Percentiles rank a stretch among this genome's conserved stretches.
These are phyloP conservation scores for Oligia latruncula DNA, from an alignment of 2,888 invertebrate species.

Conservation along the genomic window DNA sequence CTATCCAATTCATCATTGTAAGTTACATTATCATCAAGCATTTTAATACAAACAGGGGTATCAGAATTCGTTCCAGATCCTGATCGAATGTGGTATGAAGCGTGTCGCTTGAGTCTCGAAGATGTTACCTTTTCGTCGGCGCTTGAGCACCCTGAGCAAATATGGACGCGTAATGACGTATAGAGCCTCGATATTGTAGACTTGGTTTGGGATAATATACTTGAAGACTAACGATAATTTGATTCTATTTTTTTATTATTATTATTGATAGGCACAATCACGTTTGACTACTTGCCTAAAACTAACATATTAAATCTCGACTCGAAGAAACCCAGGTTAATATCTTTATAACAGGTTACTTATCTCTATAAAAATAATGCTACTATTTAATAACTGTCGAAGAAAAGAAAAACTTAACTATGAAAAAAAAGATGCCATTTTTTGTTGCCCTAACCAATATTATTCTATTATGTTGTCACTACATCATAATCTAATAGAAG, in stretches of 20 bases:
- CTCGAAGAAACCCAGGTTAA: not conserved
- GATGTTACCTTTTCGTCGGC: conserved; percentile 58
- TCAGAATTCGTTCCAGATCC: conserved; percentile 64
- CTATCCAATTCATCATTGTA: conserved; percentile 43
- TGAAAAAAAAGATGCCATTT: not conserved
- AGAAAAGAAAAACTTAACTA: not conserved
- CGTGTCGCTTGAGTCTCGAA: conserved; percentile 47
- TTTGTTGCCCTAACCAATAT: not conserved
- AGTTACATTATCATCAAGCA: conserved; percentile 45
- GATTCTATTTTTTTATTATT: too few relatives aligned
- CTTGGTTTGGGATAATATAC: not conserved
- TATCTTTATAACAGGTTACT: not conserved
- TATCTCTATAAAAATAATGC: not conserved
- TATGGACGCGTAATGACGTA: conserved; percentile 78
- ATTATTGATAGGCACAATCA: too few relatives aligned
- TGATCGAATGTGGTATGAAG: conserved; percentile 64
- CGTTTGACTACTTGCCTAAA: not conserved
- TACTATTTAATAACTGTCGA: not conserved
- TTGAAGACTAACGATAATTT: too few relatives aligned
- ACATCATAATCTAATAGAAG: not conserved
- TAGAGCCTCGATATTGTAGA: conserved; percentile 68
- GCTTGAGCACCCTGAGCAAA: conserved; percentile 74
- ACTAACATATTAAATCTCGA: not conserved
- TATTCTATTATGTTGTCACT: conserved; percentile 29
- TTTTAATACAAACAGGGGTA: conserved; percentile 44